Conservation (phyloP, 2,888 invertebrate species). For the Cerceris rybyensis region DNA sequence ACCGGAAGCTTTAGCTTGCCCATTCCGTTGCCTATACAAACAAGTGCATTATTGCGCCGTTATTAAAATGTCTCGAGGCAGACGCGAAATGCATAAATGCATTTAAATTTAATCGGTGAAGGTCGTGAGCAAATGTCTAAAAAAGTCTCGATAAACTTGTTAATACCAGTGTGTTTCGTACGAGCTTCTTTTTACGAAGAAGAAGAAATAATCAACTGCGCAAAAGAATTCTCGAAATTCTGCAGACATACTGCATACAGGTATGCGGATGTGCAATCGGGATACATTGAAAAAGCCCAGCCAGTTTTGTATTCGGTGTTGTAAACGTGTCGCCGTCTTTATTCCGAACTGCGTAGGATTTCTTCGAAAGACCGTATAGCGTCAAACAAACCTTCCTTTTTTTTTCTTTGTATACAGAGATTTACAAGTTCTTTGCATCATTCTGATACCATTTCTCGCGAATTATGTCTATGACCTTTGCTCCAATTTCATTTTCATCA, state of each 20-base stretch:
- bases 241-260: slow-evolving; percentile 52
- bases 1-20: too few species aligned
- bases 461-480: too few species aligned
- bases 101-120: slow-evolving; percentile 49
- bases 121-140: slow-evolving; percentile 27
- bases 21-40: background rate
- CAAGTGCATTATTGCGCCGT: slow-evolving; percentile 7
- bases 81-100: slow-evolving; percentile 41
- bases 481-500: too few species aligned
- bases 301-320: slow-evolving; percentile 52
- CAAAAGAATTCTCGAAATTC: slow-evolving; percentile 62
- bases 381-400: slow-evolving; percentile 11
- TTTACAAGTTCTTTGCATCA: background rate
- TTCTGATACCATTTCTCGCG: background rate
- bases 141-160: slow-evolving; percentile 35
- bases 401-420: background rate
- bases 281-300: slow-evolving; percentile 43
- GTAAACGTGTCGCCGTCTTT: slow-evolving; percentile 47
- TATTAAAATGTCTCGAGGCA: slow-evolving; percentile 30
- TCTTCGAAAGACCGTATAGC: slow-evolving; percentile 29
- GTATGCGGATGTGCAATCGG: slow-evolving; percentile 42
- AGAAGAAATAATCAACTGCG: slow-evolving; percentile 41
- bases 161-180: slow-evolving; percentile 12
- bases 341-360: slow-evolving; percentile 35
- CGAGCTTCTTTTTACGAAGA: slow-evolving; percentile 29